Evolutionary conservation across 2,113 vertebrate genomes (phyloP).

Genomic region (Callopanchax toddi): DNA sequence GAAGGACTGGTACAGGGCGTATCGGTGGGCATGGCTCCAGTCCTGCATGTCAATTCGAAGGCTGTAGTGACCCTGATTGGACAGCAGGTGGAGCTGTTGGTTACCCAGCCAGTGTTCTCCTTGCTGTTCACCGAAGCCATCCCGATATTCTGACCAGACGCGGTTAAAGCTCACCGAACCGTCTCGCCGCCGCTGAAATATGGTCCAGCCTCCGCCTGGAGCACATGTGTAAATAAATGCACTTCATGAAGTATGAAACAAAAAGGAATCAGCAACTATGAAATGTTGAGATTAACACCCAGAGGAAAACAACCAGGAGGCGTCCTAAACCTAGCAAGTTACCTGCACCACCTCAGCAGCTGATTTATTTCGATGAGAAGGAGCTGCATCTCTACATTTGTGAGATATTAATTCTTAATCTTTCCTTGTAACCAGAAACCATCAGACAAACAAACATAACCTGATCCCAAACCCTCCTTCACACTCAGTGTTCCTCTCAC

Average conservation of each 20-base stretch:
- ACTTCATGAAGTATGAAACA: no score
- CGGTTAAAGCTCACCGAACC: conserved; percentile 84
- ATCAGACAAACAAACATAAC: no score
- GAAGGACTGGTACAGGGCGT: conserved; percentile 84
- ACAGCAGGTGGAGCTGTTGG: conserved; percentile 81
- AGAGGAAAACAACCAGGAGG: no score
- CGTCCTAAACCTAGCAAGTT: no score
- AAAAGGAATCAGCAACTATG: no score
- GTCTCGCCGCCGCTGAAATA: conserved; percentile 83
- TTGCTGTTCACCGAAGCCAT: conserved; percentile 81
- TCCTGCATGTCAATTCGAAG: conserved; percentile 86
- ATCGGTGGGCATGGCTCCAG: conserved; percentile 82
- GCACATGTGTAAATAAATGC: background rate
- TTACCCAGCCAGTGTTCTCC: conserved; percentile 88
- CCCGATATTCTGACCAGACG: conserved; percentile 83
- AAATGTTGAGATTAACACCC: no score
- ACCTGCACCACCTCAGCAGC: no score
- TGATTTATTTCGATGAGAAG: no score
- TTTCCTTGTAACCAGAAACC: no score
- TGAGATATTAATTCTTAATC: no score
- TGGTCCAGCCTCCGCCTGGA: conserved; percentile 86
- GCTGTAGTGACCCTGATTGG: conserved; percentile 80
- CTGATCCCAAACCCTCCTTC: no score
- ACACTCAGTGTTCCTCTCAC: conserved; percentile 71
- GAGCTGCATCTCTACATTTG: no score